Evolutionary conservation across 1,140 invertebrate species (phyloP).

Genomic region (Archegozetes longisetosus): DNA sequence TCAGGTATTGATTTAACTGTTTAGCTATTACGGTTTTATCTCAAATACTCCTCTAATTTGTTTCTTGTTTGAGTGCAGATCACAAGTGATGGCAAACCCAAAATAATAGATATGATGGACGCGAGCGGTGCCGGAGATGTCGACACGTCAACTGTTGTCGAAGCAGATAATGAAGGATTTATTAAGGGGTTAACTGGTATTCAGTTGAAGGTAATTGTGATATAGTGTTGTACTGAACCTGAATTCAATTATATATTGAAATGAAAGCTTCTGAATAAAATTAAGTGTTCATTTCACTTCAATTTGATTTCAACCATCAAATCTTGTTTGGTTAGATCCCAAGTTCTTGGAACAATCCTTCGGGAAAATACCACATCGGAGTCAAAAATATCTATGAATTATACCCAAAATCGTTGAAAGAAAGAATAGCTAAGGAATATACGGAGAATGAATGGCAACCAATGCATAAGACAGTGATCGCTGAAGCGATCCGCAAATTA

Average conservation of each 20-base stretch:
- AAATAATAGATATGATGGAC: conserved; percentile 87
- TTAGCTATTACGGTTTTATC: too few relatives aligned
- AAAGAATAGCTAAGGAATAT: conserved; percentile 60
- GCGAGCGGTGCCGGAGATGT: conserved; percentile 89
- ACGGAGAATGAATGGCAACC: conserved; percentile 75
- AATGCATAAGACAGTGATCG: conserved; percentile 53
- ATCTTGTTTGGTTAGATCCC: conserved; percentile 48
- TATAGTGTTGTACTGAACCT: background rate
- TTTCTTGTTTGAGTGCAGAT: too few relatives aligned
- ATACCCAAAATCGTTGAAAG: conserved; percentile 63
- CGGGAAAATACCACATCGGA: conserved; percentile 41
- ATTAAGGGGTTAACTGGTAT: conserved; percentile 74
- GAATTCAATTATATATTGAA: too few relatives aligned
- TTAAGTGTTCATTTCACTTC: too few relatives aligned
- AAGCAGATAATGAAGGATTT: conserved; percentile 50
- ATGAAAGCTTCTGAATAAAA: too few relatives aligned
- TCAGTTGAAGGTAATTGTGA: conserved; percentile 53
- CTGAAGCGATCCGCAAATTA: conserved; percentile 52
- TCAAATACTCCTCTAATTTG: too few relatives aligned
- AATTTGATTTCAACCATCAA: background rate
- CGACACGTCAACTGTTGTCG: conserved; percentile 64
- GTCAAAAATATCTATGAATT: conserved; percentile 69
- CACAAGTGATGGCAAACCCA: conserved; percentile 70
- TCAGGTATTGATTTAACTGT: too few relatives aligned
- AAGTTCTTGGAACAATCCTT: conserved; percentile 58